Base-by-base conservation (phyloP, 2,113 vertebrate species). In the Trogon surrucura region DNA sequence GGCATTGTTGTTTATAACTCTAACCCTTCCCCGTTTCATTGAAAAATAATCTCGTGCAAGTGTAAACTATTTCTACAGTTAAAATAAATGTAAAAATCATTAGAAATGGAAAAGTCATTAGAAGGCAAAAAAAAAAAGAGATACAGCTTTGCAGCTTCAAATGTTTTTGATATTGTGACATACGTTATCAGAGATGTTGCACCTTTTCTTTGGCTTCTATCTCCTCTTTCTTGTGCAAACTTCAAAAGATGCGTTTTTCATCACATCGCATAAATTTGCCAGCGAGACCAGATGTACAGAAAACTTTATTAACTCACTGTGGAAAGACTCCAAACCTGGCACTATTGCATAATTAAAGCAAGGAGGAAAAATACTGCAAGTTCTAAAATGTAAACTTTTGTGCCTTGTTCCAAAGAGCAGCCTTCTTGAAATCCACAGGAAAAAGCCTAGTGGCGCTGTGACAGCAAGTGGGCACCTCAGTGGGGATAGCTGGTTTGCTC, bases 401-500 rank as follows among this genome's bases (percentile, higher is more conserved):
- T 61, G 23, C 26, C 48, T 71, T 81, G 15, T 11, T 89, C 58
- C 20, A 58, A 85, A 60, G 11, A 77, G 47, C 30, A 82, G 4
- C 53, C 13, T 13, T n/a, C 77, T 77, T 14, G 2, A 79, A 82
- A 65, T 60, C 26, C 1, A 1, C 5, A 29, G 25, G 22, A 41
- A 9, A 29, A 45, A 84, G 22, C 3, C 4, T 27, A n/a, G 21
- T 5, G 16, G 2, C 54, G n/a, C 16, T 51, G 34, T 60, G 20
- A 18, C 15, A 57, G 50, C 16, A 41, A 0, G 0, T 26, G 64
- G 30, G 12, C 60, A 14, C 30, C 27, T 51, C 6, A 0, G 3
- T n/a, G 60, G 45, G 34, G 38, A 32, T 11, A 61, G 9, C 13
- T 85, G 45, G 2, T 45, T 71, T 62, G 10, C 9, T 66, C 4